These are phyloP conservation scores for Daktulosphaira vitifoliae DNA, from an alignment of 1,140 invertebrate species.

Conservation along the genomic window DNA sequence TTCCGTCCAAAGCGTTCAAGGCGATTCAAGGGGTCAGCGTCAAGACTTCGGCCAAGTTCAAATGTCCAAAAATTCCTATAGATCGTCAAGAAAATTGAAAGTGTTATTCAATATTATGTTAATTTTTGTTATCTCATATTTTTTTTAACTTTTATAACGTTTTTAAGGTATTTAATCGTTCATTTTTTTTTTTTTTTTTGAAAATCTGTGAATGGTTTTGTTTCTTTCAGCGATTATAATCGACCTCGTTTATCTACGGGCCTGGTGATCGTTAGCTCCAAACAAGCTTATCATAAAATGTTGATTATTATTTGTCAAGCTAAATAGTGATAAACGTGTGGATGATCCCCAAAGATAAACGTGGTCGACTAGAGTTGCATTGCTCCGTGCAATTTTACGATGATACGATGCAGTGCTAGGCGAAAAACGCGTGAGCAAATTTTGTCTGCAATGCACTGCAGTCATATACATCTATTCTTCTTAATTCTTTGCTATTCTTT, in stretches of 20 bases:
- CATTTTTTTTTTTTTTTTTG: neutral
- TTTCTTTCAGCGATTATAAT: constrained; percentile 1
- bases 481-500: constrained; percentile 27
- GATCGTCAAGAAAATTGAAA: neutral
- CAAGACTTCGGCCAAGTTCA: neutral
- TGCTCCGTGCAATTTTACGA: no score
- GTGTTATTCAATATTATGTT: neutral
- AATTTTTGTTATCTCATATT: neutral
- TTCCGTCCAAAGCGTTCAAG: constrained; percentile 28
- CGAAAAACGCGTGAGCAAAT: no score
- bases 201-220: constrained; percentile 23
- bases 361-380: neutral
- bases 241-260: neutral
- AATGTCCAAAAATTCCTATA: constrained; percentile 13
- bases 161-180: constrained; percentile 2
- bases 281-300: neutral
- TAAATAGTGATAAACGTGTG: no score
- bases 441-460: no score
- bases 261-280: neutral
- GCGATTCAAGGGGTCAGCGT: neutral
- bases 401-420: no score
- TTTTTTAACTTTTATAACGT: constrained; percentile 1
- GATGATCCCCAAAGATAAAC: no score
- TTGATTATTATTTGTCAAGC: no score
- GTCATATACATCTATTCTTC: neutral